Evolutionary conservation across 2,888 invertebrate genomes (phyloP), one percentile per base, ranked within the genome.

Genomic region (Hyposoter didymator): DNA sequence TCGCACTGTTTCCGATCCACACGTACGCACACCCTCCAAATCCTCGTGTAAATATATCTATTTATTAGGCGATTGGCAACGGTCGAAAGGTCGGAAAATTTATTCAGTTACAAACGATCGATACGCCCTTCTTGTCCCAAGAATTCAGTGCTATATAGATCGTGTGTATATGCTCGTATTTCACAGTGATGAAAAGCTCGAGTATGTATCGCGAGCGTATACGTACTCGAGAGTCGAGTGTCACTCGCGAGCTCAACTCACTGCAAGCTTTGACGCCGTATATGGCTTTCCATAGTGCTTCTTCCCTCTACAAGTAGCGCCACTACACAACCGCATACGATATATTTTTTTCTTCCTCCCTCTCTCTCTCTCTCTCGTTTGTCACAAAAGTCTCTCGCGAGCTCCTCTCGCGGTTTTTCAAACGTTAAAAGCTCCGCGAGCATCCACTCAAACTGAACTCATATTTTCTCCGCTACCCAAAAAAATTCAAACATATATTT

Each of bases 161-260:
- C 7, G n/a, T 12, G 17, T 10, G 14, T 17, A 39, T 28, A 39
- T n/a, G 43, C 45, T 78, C 43, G 69, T 70, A 59, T 69, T 59
- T 78, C 55, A 39, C 52, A 52, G 28, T 28, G 69, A 49, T 52
- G 45, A 70, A 78, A 78, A 47, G 22, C 69, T 28, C 70, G 39
- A 45, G 45, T 67, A 43, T 55, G 28, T 78, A 43, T 69, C 35
- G 47, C 22, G 22, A 67, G 6, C 49, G 70, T 55, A 66, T 67
- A 45, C 55, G 83, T 78, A 76, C 85, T 85, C 66, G 73, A 83
- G 52, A 85, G 85, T 83, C 80, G 85, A 85, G 85, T 85, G 80
- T 85, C 85, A 64, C 82, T 80, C 82, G 72, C 76, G 47, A 73
- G 70, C 55, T 76, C 84, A 72, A 67, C 85, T 85, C 83, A 52